A percentile compares a stretch with the other conserved stretches of the same genome.
These are phyloP conservation scores for Myxocyprinus asiaticus DNA, from an alignment of 2,113 vertebrate species.

Conservation along the genomic window DNA sequence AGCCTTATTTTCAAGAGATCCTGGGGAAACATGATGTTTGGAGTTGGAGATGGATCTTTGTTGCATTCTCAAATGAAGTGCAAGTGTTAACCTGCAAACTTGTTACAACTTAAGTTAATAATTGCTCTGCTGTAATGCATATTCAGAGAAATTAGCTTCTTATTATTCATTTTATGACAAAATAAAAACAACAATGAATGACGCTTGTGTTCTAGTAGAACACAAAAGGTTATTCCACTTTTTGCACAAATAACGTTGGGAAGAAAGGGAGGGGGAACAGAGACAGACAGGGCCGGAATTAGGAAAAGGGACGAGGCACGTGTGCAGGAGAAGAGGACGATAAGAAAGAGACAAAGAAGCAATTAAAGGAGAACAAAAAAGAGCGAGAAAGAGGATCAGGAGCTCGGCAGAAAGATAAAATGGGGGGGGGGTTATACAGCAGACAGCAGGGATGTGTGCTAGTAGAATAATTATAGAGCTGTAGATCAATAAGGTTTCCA, in stretches of 20 bases:
- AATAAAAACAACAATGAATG: neutral
- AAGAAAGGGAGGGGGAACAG: constrained; percentile 1
- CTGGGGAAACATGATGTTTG: neutral
- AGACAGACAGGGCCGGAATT: constrained; percentile 9
- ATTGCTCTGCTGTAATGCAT: constrained; percentile 1
- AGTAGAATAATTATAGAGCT: constrained; percentile 68
- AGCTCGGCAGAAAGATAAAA: constrained; percentile 28
- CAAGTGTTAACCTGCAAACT: constrained; percentile 1
- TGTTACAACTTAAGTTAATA: constrained; percentile 11
- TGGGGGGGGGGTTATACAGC: neutral
- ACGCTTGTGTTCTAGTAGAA: constrained; percentile 5
- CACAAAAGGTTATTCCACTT: constrained; percentile 16
- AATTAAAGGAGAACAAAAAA: constrained; percentile 38
- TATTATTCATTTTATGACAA: neutral
- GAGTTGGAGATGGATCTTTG: neutral
- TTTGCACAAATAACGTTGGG: constrained; percentile 5
- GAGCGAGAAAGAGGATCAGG: constrained; percentile 1
- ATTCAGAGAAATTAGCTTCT: neutral
- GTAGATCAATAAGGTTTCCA: constrained; percentile 81
- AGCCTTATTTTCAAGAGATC: neutral
- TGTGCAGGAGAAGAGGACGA: constrained; percentile 36
- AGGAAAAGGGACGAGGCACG: constrained; percentile 33
- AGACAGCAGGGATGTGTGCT: constrained; percentile 24
- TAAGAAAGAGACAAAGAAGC: constrained; percentile 43
- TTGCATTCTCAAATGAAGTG: neutral